Evolutionary conservation across 2,797 vertebrate genomes (phyloP).

Genomic region (Chelidonichthys spinosus): DNA sequence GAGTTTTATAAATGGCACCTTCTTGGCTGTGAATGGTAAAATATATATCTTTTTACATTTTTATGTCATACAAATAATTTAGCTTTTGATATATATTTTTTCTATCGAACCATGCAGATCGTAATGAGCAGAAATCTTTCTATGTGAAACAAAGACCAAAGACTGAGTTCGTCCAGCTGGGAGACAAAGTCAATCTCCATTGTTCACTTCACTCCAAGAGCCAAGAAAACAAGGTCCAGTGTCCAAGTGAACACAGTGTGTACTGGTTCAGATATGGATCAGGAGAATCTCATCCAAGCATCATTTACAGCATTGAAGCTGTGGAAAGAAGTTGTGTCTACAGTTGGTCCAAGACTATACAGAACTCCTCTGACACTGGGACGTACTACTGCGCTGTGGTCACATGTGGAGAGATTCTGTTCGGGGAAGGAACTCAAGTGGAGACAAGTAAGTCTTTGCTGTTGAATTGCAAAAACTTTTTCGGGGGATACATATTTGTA

Average conservation of each 20-base stretch:
- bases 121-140: not conserved
- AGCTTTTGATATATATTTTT: not conserved
- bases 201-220: constrained; percentile 44
- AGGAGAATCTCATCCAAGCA: not conserved
- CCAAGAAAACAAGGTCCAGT: not conserved
- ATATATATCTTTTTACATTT: not conserved
- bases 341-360: constrained; percentile 38
- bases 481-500: too few relatives aligned
- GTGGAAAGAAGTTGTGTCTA: constrained; percentile 42
- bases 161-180: not conserved
- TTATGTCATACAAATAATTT: not conserved
- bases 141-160: constrained; percentile 31
- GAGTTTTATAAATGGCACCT: rapidly evolving
- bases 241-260: constrained; percentile 40
- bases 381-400: constrained; percentile 60
- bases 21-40: constrained; percentile 51
- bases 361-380: constrained; percentile 45
- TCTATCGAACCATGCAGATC: not conserved
- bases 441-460: constrained; percentile 21
- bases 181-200: constrained; percentile 34
- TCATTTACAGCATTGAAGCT: constrained; percentile 33
- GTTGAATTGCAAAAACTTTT: too few relatives aligned
- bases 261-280: constrained; percentile 60
- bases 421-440: constrained; percentile 54
- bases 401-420: constrained; percentile 65